Evolutionary conservation across 2,888 invertebrate genomes (phyloP).

Genomic region (Acleris holmiana): DNA sequence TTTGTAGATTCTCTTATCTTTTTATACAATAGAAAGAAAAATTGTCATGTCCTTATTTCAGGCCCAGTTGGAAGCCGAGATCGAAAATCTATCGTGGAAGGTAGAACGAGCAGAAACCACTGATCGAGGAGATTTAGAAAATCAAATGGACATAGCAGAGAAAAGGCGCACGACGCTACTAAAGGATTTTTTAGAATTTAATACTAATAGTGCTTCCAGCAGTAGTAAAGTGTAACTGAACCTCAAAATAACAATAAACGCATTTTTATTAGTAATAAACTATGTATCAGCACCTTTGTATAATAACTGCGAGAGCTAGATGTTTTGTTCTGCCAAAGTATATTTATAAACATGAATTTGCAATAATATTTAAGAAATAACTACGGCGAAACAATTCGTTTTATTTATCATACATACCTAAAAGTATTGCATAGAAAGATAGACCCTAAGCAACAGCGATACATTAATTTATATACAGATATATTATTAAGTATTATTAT

Average conservation of each 20-base stretch:
- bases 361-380: conserved; percentile 59
- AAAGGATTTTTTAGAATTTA: conserved; percentile 94
- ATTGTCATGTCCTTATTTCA: conserved; percentile 55
- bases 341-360: conserved; percentile 79
- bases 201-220: conserved; percentile 66
- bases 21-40: too few relatives aligned
- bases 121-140: conserved; percentile 97
- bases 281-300: conserved; percentile 58
- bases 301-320: conserved; percentile 72
- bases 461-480: too few relatives aligned
- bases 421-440: too few relatives aligned
- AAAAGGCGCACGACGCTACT: conserved; percentile 97
- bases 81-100: conserved; percentile 99
- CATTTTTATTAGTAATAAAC: conserved; percentile 43
- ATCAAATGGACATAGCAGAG: conserved; percentile 99
- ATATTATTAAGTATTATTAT: too few relatives aligned
- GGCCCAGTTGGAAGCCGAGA: conserved; percentile 99
- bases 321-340: conserved; percentile 82
- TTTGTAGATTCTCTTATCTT: too few relatives aligned
- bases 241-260: conserved; percentile 43
- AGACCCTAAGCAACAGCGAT: too few relatives aligned
- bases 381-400: conserved; percentile 5
- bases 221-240: conserved; percentile 71
- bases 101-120: conserved; percentile 99
- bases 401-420: background rate